These are phyloP conservation scores for Stenotaenia linearis DNA, from an alignment of 2,888 invertebrate genomes.

Conservation along the genomic window DNA sequence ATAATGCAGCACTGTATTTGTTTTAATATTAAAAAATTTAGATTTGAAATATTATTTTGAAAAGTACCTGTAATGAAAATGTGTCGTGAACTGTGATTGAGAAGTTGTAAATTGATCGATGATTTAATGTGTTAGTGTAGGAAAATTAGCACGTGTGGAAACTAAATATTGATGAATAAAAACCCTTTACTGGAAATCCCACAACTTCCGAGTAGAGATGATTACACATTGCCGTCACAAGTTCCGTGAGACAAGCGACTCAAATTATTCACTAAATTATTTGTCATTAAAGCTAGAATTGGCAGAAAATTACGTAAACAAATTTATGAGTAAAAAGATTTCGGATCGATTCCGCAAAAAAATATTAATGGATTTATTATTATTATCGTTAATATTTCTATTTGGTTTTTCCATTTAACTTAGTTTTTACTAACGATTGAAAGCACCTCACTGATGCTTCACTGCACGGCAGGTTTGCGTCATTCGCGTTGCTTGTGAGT, in stretches of 20 bases:
- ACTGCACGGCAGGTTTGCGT: constrained; percentile 3
- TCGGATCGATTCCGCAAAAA: neutral
- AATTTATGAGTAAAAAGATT: neutral
- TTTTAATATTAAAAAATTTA: neutral
- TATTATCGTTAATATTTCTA: neutral
- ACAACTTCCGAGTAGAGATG: constrained; percentile 20
- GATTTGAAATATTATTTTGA: neutral
- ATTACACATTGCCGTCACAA: neutral
- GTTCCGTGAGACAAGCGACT: neutral
- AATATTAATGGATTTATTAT: neutral
- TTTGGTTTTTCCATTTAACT: neutral
- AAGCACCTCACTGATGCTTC: constrained; percentile 12
- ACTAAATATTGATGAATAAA: neutral
- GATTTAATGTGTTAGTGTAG: neutral
- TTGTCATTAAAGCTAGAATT: neutral
- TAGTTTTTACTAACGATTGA: neutral
- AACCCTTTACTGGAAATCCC: neutral
- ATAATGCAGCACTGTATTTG: no score
- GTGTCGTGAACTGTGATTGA: neutral
- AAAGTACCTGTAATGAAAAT: neutral
- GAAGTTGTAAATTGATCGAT: neutral
- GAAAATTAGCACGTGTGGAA: neutral
- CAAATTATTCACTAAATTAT: neutral
- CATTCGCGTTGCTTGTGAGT: neutral
- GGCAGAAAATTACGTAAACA: neutral